These are phyloP conservation scores for Thyatira batis DNA, from an alignment of 2,888 invertebrate species.

Conservation along the genomic window DNA sequence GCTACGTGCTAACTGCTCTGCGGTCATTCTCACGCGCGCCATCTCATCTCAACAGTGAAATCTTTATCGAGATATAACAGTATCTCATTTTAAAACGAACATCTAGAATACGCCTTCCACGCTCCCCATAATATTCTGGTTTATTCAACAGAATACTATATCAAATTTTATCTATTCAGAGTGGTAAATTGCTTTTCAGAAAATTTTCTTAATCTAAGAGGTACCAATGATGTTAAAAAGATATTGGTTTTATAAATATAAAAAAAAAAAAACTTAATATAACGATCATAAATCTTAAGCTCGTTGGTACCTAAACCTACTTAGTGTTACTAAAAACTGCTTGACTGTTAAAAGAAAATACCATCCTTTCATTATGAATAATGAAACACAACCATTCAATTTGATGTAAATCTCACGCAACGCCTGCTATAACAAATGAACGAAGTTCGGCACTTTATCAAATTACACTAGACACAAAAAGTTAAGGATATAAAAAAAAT, in stretches of 20 bases:
- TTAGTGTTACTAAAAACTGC: not conserved
- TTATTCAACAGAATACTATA: not conserved
- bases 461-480: too few species aligned
- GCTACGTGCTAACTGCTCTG: slow-evolving; percentile 50
- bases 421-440: not conserved
- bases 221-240: too few species aligned
- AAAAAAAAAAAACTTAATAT: too few species aligned
- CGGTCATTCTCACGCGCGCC: slow-evolving; percentile 45
- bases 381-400: not conserved
- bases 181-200: too few species aligned
- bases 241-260: too few species aligned
- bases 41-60: slow-evolving; percentile 32
- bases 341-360: not conserved
- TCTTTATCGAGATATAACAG: slow-evolving; percentile 19
- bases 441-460: slow-evolving; percentile 1
- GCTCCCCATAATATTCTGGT: not conserved
- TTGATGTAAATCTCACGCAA: slow-evolving; percentile 1
- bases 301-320: not conserved
- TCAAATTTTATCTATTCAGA: not conserved
- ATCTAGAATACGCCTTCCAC: slow-evolving; percentile 9
- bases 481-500: too few species aligned
- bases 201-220: too few species aligned
- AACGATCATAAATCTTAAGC: too few species aligned
- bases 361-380: too few species aligned
- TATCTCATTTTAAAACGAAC: slow-evolving; percentile 24